phyloP scores from a whole-genome alignment of 2,888 invertebrate species.

The Willowsia nigromaculata region DNA sequence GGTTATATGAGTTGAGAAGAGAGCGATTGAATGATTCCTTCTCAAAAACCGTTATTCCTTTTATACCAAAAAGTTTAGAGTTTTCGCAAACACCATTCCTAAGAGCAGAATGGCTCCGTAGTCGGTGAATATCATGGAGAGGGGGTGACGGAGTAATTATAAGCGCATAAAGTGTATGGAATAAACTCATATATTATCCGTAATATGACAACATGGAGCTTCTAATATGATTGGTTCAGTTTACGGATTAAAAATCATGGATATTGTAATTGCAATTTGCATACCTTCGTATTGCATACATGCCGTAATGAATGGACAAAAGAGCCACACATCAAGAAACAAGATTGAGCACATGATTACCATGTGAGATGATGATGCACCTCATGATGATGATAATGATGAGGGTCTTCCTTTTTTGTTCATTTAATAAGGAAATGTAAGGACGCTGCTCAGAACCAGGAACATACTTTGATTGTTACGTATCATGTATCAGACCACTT shows the following conservation, averaged over 20 bases:
- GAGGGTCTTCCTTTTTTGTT: constrained; percentile 32
- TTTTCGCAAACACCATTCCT: neutral
- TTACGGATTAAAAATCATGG: neutral
- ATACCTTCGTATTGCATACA: neutral
- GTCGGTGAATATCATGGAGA: neutral
- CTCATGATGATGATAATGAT: neutral
- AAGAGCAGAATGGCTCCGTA: neutral
- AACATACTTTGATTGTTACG: constrained; percentile 5
- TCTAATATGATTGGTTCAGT: neutral
- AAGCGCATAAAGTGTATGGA: neutral
- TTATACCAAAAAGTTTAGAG: constrained; percentile 21
- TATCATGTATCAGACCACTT: constrained; percentile 3
- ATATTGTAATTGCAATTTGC: neutral
- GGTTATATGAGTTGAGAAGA: constrained; percentile 19
- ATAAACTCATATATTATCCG: constrained; percentile 6
- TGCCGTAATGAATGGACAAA: neutral
- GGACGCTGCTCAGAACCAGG: constrained; percentile 28
- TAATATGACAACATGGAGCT: neutral
- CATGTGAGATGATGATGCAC: constrained; percentile 11
- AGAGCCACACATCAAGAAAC: neutral
- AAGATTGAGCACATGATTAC: neutral
- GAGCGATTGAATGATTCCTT: constrained; percentile 31
- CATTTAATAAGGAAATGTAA: constrained; percentile 52
- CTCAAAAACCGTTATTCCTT: constrained; percentile 16
- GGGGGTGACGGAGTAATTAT: neutral